Base-by-base conservation (phyloP, 2,888 invertebrate species). In the Plagodis pulveraria region DNA sequence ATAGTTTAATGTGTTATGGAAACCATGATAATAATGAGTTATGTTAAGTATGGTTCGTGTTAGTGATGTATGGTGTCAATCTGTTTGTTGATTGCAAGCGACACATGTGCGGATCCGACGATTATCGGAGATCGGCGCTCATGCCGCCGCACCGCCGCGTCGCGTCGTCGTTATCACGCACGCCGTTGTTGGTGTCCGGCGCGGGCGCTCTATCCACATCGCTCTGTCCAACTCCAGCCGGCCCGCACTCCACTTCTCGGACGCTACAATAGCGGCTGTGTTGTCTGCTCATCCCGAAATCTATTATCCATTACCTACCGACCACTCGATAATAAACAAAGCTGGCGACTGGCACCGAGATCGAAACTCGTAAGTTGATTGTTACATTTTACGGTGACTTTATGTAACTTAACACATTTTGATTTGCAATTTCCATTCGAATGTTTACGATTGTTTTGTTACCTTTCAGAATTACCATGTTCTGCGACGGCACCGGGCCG, bases 101-200 rank as follows among this genome's bases (percentile, higher is more conserved):
- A 63, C 68, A 69, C 65, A 70, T 67, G 65, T 65, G 74, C 73
- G 78, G 83, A 82, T 83, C 79, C 79, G 72, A 74, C 80, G 88
- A 86, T 91, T 86, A 90, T 89, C 90, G 80, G 64, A 75, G 86
- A 87, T 89, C 84, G 81, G 34, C 56, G 69, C 58, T 50, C 61
- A 64, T 61, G 63, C 61, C 52, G 48, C 48, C 62, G 66, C 63
- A 44, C 47, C 43, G 56, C 72, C 56, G 66, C 73, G 84, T 50
- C 58, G 41, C 57, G 57, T 64, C 73, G 62, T 66, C 73, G 84
- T 87, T 91, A 91, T 91, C 91, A 80, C 72, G 75, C 84, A 87
- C 86, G 22, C 22, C 22, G 22, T 22, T 10, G 87, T 76, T 77
- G 73, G 74, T 84, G 86, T 84, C 86, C 88, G 86, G 83, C 80